Conservation (phyloP, 2,797 vertebrate genomes). For the Semaprochilodus insignis region DNA sequence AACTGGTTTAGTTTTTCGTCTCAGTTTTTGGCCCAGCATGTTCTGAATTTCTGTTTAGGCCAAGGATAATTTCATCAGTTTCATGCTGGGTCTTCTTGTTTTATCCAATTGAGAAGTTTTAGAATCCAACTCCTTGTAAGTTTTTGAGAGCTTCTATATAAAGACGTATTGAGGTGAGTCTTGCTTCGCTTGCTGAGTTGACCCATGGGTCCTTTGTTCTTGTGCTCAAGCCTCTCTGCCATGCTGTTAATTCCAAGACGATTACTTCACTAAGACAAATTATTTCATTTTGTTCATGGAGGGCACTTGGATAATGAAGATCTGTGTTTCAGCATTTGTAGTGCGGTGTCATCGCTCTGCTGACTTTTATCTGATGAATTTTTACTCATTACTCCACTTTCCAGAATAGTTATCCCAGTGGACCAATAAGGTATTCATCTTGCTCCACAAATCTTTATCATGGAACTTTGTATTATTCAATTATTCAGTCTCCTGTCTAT, state of each 20-base stretch:
- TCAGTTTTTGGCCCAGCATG: too few relatives aligned
- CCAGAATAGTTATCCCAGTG: conserved; percentile 14
- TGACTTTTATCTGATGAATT: conserved; percentile 7
- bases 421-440: conserved; percentile 15
- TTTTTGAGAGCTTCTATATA: too few relatives aligned
- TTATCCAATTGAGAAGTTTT: too few relatives aligned
- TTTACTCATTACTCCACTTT: background rate
- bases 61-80: too few relatives aligned
- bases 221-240: background rate
- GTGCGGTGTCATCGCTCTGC: background rate
- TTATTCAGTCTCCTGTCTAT: conserved; percentile 42
- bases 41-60: too few relatives aligned
- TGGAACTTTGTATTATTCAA: conserved; percentile 21
- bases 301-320: conserved; percentile 10
- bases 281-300: conserved; percentile 27
- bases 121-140: too few relatives aligned
- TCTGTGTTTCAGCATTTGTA: background rate
- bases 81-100: too few relatives aligned
- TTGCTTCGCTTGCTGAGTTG: background rate
- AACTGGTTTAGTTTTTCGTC: too few relatives aligned
- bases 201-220: background rate
- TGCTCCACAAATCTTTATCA: conserved; percentile 36
- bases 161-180: background rate
- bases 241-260: background rate
- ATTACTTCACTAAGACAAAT: conserved; percentile 2